A percentile compares a stretch with the other conserved stretches of the same genome.
These are phyloP conservation scores for Nautilus pompilius DNA, from an alignment of 1,140 invertebrate species.

Conservation along the genomic window DNA sequence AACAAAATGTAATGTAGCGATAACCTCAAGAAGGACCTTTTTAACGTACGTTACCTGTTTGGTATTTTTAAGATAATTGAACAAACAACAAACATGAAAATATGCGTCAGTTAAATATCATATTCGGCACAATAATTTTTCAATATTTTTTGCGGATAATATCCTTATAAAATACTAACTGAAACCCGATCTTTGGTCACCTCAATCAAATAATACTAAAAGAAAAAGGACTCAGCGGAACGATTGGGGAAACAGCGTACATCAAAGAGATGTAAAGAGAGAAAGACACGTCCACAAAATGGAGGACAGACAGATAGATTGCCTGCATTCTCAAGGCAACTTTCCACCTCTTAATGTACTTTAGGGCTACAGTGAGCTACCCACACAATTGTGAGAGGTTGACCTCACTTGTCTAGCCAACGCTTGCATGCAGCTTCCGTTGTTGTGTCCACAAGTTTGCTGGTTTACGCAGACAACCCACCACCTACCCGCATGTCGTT, in stretches of 20 bases:
- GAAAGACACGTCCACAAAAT: neutral
- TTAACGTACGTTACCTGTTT: neutral
- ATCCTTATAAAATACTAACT: neutral
- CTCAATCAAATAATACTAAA: neutral
- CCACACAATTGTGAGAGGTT: no score
- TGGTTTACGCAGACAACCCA: no score
- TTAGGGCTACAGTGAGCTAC: no score
- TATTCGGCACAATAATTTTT: neutral
- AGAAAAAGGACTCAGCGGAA: neutral
- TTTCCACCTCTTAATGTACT: no score
- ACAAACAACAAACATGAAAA: neutral
- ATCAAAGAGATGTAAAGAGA: neutral
- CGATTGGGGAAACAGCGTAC: neutral
- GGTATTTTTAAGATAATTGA: neutral
- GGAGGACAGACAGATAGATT: no score
- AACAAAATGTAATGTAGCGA: neutral
- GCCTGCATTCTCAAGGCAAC: no score
- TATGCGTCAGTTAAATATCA: neutral
- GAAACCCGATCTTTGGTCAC: neutral
- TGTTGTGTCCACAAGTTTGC: no score
- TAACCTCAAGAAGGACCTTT: neutral
- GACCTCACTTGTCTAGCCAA: no score
- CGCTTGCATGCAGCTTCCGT: no score
- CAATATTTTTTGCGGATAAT: neutral
- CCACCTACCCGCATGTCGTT: no score